phyloP scores from a whole-genome alignment of 2,888 invertebrate species.

The Chrysolina oricalcia region DNA sequence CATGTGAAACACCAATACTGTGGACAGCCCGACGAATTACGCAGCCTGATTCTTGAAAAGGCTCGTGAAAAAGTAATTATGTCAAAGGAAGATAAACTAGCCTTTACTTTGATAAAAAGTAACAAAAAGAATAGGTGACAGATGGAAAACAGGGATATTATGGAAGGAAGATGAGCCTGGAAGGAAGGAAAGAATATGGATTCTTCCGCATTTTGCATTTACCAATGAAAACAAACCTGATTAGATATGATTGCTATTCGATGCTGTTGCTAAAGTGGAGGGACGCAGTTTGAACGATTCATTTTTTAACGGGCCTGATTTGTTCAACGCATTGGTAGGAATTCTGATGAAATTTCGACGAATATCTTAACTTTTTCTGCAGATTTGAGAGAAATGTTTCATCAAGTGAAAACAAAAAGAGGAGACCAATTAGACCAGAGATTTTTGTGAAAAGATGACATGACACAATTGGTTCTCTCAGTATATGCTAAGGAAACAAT shows the following conservation, averaged over 20 bases:
- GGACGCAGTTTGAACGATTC: neutral
- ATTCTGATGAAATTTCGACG: neutral
- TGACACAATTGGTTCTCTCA: neutral
- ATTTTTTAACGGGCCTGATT: neutral
- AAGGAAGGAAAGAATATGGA: neutral
- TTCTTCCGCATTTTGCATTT: neutral
- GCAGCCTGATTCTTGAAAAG: neutral
- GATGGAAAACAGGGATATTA: no score
- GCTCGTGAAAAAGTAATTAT: no score
- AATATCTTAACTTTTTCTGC: neutral
- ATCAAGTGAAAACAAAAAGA: conserved; percentile 6
- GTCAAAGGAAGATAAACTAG: no score
- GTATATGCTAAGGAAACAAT: neutral
- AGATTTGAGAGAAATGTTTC: conserved; percentile 6
- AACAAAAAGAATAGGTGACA: no score
- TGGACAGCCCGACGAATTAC: neutral
- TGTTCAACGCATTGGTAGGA: neutral
- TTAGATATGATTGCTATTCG: neutral
- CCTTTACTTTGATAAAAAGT: no score
- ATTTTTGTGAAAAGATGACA: neutral
- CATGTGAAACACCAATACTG: neutral
- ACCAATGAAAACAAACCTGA: conserved; percentile 11
- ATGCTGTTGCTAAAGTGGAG: neutral
- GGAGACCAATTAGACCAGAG: conserved; percentile 1
- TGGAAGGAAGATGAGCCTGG: no score